Evolutionary conservation across 2,888 invertebrate genomes (phyloP), one percentile per base, ranked within the genome.

Genomic region (Eurytoma californica): DNA sequence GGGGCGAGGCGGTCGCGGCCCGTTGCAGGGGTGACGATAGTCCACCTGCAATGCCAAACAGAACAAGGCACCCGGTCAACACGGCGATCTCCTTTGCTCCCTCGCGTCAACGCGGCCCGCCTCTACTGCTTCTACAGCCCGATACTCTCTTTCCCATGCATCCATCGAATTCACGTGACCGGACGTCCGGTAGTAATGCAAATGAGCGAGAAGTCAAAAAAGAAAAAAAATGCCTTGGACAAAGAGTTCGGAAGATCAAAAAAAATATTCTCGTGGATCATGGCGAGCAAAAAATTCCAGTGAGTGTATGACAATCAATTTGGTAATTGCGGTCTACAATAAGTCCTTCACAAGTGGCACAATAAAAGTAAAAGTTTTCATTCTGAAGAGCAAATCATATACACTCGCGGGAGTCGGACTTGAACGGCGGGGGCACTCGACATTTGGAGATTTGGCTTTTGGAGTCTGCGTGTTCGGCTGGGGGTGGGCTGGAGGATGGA

Each of bases 1-100:
- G 89, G 85, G 90, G 90, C 84, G 90, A 90, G 85, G 90, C 89
- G 86, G 89, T 89, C 84, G 89, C 88, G 89, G 89, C 89, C 86
- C 90, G 90, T 86, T 90, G 90, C 89, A 90, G 88, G 89, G 90
- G 90, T 86, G 90, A 90, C 87, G 90, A 89, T 85, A 90, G 86
- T 89, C 90, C 90, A 90, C 90, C 90, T 90, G 90, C 89, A 89
- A 89, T 88, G 88, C 89, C 90, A 87, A 89, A 89, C 87, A 83
- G 77, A 80, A 72, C 61, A 67, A 73, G 75, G 63, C 69, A 65
- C 84, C 86, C 86, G 85, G 86, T 86, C 84, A 87, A 83, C 86
- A 86, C 13, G 28, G 18, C n/a, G 49, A 55, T 24, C 39, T 9
- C 39, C 39, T 9, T 1, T 9, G 39, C 9, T 39, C 39, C 39